Evolutionary conservation across 2,888 invertebrate species (phyloP).

Genomic region (Gibbula magus): DNA sequence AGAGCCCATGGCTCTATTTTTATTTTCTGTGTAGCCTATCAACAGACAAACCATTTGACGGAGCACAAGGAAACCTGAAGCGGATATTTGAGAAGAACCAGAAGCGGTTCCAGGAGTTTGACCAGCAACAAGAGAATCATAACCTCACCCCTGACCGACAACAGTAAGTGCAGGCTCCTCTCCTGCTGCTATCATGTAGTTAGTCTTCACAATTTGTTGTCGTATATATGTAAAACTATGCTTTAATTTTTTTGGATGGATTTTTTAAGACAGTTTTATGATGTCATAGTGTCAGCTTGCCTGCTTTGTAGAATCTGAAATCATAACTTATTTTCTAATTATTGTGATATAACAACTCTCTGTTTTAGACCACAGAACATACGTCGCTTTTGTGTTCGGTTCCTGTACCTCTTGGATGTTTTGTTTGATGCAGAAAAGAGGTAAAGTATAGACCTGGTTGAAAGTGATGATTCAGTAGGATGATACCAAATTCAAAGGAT

Average conservation of each 20-base stretch:
- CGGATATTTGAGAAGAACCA: constrained; percentile 79
- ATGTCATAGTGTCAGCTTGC: no score
- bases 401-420: constrained; percentile 70
- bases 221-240: no score
- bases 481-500: no score
- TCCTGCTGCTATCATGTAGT: no score
- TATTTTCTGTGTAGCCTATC: constrained; percentile 76
- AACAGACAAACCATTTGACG: constrained; percentile 89
- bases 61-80: constrained; percentile 90
- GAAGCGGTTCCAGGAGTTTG: constrained; percentile 65
- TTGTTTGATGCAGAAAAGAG: constrained; percentile 61
- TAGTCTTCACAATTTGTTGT: no score
- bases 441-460: constrained; percentile 44
- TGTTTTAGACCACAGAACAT: constrained; percentile 71
- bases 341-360: not conserved
- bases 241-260: no score
- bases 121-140: constrained; percentile 39
- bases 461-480: no score
- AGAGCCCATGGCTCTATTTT: no score
- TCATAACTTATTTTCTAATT: not conserved
- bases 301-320: no score
- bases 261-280: no score
- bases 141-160: constrained; percentile 67
- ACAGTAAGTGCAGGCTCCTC: constrained; percentile 50
- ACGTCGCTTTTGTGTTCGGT: constrained; percentile 69